Evolutionary conservation across 1,140 invertebrate genomes (phyloP).

Genomic region (Leucophenga varia): DNA sequence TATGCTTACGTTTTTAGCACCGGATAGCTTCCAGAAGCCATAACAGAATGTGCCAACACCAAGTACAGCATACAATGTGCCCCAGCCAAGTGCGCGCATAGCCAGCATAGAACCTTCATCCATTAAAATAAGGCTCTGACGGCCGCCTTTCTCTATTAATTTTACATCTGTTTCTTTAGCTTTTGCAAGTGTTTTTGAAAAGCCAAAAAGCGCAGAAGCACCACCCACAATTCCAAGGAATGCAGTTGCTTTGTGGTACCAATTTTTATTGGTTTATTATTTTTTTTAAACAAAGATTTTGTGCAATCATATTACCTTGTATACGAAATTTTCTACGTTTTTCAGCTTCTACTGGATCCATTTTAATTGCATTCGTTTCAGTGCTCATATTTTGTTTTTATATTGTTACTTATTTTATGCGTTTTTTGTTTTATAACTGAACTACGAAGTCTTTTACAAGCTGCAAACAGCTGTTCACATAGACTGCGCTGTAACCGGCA

Average conservation of each 20-base stretch:
- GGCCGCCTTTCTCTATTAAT: slow-evolving; percentile 76
- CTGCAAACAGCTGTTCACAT: too few relatives aligned
- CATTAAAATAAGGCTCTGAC: slow-evolving; percentile 64
- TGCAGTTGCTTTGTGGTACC: slow-evolving; percentile 64
- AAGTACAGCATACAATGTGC: slow-evolving; percentile 79
- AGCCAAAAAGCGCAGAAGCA: slow-evolving; percentile 78
- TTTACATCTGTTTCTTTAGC: slow-evolving; percentile 81
- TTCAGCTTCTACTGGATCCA: slow-evolving; percentile 30
- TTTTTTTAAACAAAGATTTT: slow-evolving; percentile 3
- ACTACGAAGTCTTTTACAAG: too few relatives aligned
- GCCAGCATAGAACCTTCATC: slow-evolving; percentile 80
- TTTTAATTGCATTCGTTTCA: slow-evolving; percentile 20
- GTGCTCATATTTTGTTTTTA: too few relatives aligned
- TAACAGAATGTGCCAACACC: slow-evolving; percentile 81
- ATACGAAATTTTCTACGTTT: slow-evolving; percentile 40
- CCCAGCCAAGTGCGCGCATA: slow-evolving; percentile 80
- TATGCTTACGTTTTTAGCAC: slow-evolving; percentile 71
- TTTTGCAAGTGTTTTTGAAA: slow-evolving; percentile 73
- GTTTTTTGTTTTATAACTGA: too few relatives aligned
- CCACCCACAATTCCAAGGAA: slow-evolving; percentile 78
- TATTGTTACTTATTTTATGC: too few relatives aligned
- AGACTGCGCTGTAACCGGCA: too few relatives aligned
- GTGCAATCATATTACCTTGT: slow-evolving; percentile 26
- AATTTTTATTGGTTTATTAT: not conserved
- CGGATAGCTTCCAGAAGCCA: slow-evolving; percentile 85